These are phyloP conservation scores for Coreoperca whiteheadi DNA, from an alignment of 2,113 vertebrate species.

Conservation along the genomic window DNA sequence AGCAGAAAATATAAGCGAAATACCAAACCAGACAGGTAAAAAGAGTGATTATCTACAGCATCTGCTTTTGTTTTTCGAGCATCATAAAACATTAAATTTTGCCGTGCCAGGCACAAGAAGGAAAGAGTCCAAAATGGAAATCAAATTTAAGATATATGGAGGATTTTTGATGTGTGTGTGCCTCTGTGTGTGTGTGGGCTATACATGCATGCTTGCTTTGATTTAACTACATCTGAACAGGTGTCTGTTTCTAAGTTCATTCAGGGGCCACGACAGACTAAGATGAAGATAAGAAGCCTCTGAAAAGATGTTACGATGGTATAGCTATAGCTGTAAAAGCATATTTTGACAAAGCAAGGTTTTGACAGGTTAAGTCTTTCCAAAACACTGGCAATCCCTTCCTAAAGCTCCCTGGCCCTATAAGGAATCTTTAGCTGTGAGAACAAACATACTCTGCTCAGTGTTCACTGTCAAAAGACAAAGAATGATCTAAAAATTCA, in stretches of 20 bases:
- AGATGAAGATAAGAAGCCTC: constrained; percentile 15
- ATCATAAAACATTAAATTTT: constrained; percentile 4
- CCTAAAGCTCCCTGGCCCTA: constrained; percentile 15
- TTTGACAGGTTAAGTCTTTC: constrained; percentile 47
- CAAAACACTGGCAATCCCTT: constrained; percentile 23
- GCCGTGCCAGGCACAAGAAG: neutral
- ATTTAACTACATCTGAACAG: neutral
- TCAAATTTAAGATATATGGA: constrained; percentile 11
- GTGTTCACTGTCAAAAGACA: neutral
- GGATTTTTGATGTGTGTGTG: constrained; percentile 24
- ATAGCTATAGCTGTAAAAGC: constrained; percentile 9
- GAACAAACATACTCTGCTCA: constrained; percentile 16
- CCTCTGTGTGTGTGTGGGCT: neutral
- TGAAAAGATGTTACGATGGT: neutral
- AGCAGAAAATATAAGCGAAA: constrained; percentile 1
- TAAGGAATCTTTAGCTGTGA: constrained; percentile 36
- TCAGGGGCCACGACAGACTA: constrained; percentile 1
- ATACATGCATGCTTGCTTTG: constrained; percentile 14
- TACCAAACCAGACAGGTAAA: neutral
- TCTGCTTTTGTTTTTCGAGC: constrained; percentile 33
- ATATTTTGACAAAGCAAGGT: constrained; percentile 45
- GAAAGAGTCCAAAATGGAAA: constrained; percentile 7
- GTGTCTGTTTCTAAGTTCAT: constrained; percentile 17
- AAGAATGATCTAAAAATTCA: neutral
- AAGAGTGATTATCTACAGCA: neutral